Evolutionary conservation across 2,888 invertebrate species (phyloP).

Genomic region (Cheilosia pagana): DNA sequence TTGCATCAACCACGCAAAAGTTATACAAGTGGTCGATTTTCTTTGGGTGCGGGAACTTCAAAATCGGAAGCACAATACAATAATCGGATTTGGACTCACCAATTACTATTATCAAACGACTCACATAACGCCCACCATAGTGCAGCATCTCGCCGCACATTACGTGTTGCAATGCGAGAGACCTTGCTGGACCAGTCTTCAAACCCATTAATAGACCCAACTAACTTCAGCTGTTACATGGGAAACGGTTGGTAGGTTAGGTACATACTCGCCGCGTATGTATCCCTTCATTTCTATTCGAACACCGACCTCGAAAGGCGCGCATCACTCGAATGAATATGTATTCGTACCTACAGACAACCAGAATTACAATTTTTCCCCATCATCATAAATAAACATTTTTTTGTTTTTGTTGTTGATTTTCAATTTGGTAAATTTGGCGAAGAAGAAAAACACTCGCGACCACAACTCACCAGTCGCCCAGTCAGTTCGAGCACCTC

Average conservation of each 20-base stretch:
- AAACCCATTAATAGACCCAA: constrained; percentile 4
- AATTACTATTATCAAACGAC: background rate
- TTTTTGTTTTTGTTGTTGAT: constrained; percentile 12
- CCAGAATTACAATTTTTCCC: constrained; percentile 32
- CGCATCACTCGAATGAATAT: constrained; percentile 32
- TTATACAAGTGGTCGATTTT: constrained; percentile 29
- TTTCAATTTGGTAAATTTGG: constrained; percentile 37
- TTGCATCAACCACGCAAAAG: constrained; percentile 41
- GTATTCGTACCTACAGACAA: constrained; percentile 4
- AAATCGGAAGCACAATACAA: constrained; percentile 15
- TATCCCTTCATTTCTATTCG: constrained; percentile 38
- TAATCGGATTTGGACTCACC: background rate
- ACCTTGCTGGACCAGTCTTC: constrained; percentile 48
- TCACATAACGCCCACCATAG: constrained; percentile 35
- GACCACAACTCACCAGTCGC: constrained; percentile 31
- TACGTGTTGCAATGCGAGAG: constrained; percentile 33
- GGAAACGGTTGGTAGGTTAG: constrained; percentile 25
- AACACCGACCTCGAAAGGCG: constrained; percentile 2
- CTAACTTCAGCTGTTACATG: constrained; percentile 27
- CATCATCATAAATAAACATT: constrained; percentile 39
- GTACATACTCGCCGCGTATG: background rate
- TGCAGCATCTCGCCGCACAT: background rate
- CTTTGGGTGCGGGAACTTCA: background rate
- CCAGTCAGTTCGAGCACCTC: constrained; percentile 66
- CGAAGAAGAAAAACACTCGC: constrained; percentile 47